Percentiles rank a stretch among this genome's conserved stretches.
phyloP scores from a whole-genome alignment of 2,113 vertebrate genomes.

The Shinisaurus crocodilurus region DNA sequence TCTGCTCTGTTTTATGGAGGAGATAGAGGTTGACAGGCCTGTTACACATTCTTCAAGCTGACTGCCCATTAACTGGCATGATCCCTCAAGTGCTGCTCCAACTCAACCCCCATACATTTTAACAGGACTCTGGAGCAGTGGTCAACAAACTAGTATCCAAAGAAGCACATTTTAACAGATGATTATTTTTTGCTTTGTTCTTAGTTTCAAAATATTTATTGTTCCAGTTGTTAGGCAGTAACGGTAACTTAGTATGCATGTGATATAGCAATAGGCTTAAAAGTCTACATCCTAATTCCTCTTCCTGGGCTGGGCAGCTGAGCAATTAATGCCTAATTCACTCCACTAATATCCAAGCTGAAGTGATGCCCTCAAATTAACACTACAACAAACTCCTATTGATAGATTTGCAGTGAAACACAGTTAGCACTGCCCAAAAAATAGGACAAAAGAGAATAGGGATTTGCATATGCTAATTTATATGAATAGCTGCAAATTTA shows the following conservation, averaged over 20 bases:
- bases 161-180: not conserved
- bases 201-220: not conserved
- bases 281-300: not conserved
- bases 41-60: constrained; percentile 3
- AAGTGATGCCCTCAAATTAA: not conserved
- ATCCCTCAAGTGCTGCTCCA: not conserved
- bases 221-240: not conserved
- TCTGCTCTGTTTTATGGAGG: not conserved
- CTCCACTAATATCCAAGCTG: not conserved
- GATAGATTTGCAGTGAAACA: not conserved
- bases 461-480: not conserved
- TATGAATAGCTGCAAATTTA: not conserved
- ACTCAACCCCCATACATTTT: not conserved
- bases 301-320: not conserved
- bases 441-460: not conserved
- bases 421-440: not conserved
- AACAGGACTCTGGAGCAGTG: not conserved
- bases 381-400: not conserved
- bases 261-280: not conserved
- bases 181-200: not conserved
- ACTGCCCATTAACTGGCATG: not conserved
- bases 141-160: not conserved
- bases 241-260: not conserved
- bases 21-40: not conserved
- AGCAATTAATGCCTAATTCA: not conserved